These are phyloP conservation scores for Pseudopleuronectes americanus DNA, from an alignment of 2,797 vertebrate species.

Conservation along the genomic window DNA sequence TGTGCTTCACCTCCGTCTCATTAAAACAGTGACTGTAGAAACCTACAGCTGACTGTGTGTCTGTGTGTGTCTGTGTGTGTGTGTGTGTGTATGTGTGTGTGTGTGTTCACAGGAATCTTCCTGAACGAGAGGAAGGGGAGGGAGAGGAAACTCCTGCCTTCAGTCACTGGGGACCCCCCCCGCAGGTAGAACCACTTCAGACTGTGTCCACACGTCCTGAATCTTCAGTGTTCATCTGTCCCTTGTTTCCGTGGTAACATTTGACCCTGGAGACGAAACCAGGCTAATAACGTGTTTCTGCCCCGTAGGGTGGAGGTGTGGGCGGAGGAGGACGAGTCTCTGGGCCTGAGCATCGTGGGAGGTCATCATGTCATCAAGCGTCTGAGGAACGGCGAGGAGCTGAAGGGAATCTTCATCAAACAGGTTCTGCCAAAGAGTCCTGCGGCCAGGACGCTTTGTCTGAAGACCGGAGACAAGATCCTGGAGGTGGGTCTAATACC, in stretches of 20 bases:
- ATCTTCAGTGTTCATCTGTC: too few relatives aligned
- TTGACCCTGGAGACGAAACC: background rate
- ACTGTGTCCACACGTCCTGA: too few relatives aligned
- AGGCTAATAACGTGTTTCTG: background rate
- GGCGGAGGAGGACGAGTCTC: conserved; percentile 86
- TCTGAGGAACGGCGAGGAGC: conserved; percentile 95
- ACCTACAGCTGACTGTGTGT: conserved; percentile 2
- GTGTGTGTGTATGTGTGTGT: conserved; percentile 15
- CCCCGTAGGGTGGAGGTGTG: conserved; percentile 90
- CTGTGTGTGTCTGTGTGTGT: conserved; percentile 7
- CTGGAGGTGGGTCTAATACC: conserved; percentile 85
- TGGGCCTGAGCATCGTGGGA: conserved; percentile 98
- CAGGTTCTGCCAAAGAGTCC: conserved; percentile 93
- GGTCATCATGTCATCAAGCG: conserved; percentile 93
- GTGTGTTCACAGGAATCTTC: conserved; percentile 76
- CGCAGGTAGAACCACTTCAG: conserved; percentile 80
- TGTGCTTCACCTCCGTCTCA: background rate
- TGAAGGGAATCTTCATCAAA: conserved; percentile 98
- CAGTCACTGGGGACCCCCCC: conserved; percentile 94
- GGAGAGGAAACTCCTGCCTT: conserved; percentile 95
- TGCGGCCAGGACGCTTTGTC: conserved; percentile 85
- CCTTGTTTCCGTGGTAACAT: background rate
- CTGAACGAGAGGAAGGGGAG: conserved; percentile 95
- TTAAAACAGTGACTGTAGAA: background rate
- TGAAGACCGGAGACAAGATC: conserved; percentile 98